Percentiles rank a stretch among this genome's conserved stretches.
These are phyloP conservation scores for Pygathrix nemaeus DNA, from an alignment of 2,113 vertebrate genomes.

Conservation along the genomic window DNA sequence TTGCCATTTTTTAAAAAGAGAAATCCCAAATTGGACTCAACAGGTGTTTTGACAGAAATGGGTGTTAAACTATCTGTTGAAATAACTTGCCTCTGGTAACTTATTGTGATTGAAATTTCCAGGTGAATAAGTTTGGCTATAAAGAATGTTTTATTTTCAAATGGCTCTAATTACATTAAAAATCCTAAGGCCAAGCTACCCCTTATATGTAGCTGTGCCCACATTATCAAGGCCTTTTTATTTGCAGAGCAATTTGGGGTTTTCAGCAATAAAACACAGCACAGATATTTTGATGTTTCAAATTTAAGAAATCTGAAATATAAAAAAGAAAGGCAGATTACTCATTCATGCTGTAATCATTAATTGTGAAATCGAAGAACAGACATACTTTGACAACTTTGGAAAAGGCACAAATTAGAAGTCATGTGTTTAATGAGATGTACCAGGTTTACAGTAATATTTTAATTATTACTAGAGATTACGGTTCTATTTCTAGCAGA, in stretches of 20 bases:
- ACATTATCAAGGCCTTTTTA: constrained; percentile 30
- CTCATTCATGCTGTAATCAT: constrained; percentile 9
- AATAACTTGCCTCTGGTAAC: not conserved
- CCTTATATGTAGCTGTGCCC: not conserved
- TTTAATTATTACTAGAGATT: constrained; percentile 19
- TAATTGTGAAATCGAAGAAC: constrained; percentile 1
- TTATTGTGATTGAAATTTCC: constrained; percentile 15
- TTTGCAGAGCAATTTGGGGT: not conserved
- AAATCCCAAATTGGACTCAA: constrained; percentile 4
- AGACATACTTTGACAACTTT: constrained; percentile 13
- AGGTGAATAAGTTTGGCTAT: not conserved
- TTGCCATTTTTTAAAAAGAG: not conserved
- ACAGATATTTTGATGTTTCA: constrained; percentile 18
- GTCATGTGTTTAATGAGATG: not conserved
- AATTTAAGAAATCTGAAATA: constrained; percentile 40
- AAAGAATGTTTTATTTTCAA: constrained; percentile 20
- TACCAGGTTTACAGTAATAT: not conserved
- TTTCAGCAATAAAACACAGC: constrained; percentile 24
- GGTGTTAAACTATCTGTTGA: constrained; percentile 27
- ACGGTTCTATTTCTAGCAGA: constrained; percentile 38
- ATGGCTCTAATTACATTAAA: constrained; percentile 45
- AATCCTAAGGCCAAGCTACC: constrained; percentile 5
- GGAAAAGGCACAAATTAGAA: not conserved
- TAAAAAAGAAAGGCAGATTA: constrained; percentile 9
- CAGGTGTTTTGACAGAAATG: constrained; percentile 5